These are phyloP conservation scores for Botia almorhae DNA, from an alignment of 2,797 vertebrate genomes.

Conservation along the genomic window DNA sequence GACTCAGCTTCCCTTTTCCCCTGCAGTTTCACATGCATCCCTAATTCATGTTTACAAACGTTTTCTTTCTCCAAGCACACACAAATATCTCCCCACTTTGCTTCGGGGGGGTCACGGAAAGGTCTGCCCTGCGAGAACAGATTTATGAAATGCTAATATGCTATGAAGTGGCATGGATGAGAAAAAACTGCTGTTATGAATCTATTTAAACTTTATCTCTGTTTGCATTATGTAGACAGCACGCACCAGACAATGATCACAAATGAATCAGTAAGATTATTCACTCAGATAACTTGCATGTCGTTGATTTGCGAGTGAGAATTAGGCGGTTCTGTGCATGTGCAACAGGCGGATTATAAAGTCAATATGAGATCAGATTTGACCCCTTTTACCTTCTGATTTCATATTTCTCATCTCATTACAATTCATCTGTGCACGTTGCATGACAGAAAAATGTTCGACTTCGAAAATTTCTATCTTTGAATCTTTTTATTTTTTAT, in stretches of 20 bases:
- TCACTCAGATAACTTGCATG: slow-evolving; percentile 21
- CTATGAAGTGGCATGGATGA: slow-evolving; percentile 21
- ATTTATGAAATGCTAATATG: slow-evolving; percentile 55
- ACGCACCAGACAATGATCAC: not conserved
- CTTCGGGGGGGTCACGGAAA: slow-evolving; percentile 38
- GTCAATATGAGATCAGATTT: not conserved
- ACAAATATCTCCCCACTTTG: slow-evolving; percentile 9
- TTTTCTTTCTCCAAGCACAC: slow-evolving; percentile 22
- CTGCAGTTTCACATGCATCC: slow-evolving; percentile 46
- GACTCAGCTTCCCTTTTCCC: slow-evolving; percentile 40
- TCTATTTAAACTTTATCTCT: not conserved
- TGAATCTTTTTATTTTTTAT: too few species aligned
- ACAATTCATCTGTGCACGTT: not conserved
- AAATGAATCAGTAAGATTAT: not conserved
- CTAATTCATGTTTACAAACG: slow-evolving; percentile 44
- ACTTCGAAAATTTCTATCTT: too few species aligned
- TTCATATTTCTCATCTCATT: not conserved
- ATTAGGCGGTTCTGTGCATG: not conserved
- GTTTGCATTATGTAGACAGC: not conserved
- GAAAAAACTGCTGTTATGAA: slow-evolving; percentile 30
- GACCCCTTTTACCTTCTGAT: not conserved
- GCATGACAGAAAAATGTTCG: not conserved
- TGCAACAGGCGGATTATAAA: slow-evolving; percentile 17
- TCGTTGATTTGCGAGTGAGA: not conserved
- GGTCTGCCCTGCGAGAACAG: slow-evolving; percentile 47